phyloP scores from a whole-genome alignment of 1,140 invertebrate genomes.

The Hypsibius dujardini region DNA sequence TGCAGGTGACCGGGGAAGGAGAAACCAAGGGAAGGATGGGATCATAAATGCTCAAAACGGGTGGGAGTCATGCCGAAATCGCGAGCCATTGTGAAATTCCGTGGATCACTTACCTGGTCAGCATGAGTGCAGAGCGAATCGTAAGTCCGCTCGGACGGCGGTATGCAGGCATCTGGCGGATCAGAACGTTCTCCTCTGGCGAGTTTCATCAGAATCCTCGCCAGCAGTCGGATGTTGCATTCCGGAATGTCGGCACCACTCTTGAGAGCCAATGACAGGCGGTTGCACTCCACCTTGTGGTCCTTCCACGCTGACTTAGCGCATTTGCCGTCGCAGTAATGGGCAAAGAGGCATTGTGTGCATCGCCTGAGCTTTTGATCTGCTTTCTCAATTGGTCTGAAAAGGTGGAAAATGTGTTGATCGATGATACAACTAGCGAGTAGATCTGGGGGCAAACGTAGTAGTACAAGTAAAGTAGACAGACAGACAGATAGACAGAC shows the following conservation, averaged over 20 bases:
- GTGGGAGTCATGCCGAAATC: no score
- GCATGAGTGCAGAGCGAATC: constrained; percentile 14
- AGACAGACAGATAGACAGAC: no score
- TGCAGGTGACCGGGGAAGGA: no score
- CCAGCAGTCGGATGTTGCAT: constrained; percentile 7
- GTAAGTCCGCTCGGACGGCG: constrained; percentile 7
- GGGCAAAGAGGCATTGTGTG: constrained; percentile 14
- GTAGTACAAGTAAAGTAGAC: no score
- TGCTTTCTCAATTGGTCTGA: background rate
- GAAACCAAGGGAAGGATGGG: no score
- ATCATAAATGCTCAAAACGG: no score
- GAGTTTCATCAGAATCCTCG: background rate
- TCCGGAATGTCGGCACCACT: background rate
- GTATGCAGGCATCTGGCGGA: constrained; percentile 5
- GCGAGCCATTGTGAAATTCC: no score
- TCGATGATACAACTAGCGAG: no score
- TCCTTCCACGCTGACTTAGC: constrained; percentile 14
- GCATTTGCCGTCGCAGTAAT: background rate
- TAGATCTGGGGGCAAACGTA: no score
- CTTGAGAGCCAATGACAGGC: background rate
- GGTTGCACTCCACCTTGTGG: constrained; percentile 9
- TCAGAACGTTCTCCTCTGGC: background rate
- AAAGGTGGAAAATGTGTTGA: background rate
- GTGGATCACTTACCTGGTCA: background rate
- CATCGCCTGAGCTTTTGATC: background rate